These are phyloP conservation scores for Platycheirus albimanus DNA, from an alignment of 2,888 invertebrate species.

Conservation along the genomic window DNA sequence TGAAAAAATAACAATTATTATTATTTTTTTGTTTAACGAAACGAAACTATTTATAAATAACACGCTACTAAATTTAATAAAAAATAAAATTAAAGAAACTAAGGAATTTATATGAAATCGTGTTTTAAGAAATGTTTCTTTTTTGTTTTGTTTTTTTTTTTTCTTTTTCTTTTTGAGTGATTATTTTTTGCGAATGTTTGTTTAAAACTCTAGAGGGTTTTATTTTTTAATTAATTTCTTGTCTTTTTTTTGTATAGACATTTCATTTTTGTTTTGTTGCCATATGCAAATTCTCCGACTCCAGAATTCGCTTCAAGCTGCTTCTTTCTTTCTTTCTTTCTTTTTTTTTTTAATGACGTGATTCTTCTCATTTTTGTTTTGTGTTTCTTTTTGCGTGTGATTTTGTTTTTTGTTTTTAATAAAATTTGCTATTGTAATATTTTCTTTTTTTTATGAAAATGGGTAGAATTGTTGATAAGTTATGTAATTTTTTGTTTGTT, in stretches of 20 bases:
- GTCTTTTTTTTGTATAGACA: constrained; percentile 22
- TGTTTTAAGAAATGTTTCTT: constrained; percentile 30
- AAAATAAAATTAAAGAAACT: constrained; percentile 43
- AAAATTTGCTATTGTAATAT: constrained; percentile 28
- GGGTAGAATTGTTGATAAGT: constrained; percentile 34
- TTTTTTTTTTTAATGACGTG: no score
- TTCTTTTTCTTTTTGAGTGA: constrained; percentile 32
- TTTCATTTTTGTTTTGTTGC: constrained; percentile 33
- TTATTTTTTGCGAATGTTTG: constrained; percentile 57
- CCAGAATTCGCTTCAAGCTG: constrained; percentile 34
- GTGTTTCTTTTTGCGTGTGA: constrained; percentile 29
- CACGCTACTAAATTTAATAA: constrained; percentile 64
- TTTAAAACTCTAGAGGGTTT: constrained; percentile 18
- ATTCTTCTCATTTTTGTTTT: constrained; percentile 22
- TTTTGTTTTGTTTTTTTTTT: neutral
- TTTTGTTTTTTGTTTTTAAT: constrained; percentile 12
- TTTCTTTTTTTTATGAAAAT: constrained; percentile 36
- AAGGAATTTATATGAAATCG: constrained; percentile 18
- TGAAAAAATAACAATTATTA: constrained; percentile 44
- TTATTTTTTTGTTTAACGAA: constrained; percentile 37
- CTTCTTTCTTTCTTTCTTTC: constrained; percentile 21
- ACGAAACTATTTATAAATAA: constrained; percentile 54
- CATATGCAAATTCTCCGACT: constrained; percentile 37
- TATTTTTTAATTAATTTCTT: constrained; percentile 1
- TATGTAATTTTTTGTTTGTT: constrained; percentile 26